Evolutionary conservation across 2,797 vertebrate species (phyloP).

Genomic region (Graptemys geographica): DNA sequence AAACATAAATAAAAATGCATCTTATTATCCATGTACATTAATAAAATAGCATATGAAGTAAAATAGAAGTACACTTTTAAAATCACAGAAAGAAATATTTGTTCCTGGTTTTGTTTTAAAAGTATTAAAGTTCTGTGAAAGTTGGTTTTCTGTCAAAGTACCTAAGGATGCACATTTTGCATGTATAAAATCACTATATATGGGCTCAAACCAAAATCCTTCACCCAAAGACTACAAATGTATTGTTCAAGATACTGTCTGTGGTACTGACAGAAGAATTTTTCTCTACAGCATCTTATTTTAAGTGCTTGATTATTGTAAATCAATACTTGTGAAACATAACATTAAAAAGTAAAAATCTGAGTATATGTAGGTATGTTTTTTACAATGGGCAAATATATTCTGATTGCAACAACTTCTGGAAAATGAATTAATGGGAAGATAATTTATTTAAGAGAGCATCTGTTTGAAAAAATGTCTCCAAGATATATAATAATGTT

Average conservation of each 20-base stretch:
- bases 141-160: background rate
- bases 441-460: background rate
- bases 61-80: background rate
- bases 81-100: background rate
- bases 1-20: background rate
- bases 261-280: background rate
- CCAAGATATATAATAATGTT: background rate
- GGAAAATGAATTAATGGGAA: background rate
- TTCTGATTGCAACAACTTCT: background rate
- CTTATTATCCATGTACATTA: background rate
- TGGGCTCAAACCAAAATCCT: background rate
- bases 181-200: background rate
- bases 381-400: background rate
- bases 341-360: background rate
- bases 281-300: background rate
- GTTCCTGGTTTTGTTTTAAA: background rate
- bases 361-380: background rate
- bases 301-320: background rate
- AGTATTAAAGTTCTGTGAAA: background rate
- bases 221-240: background rate
- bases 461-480: background rate
- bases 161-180: background rate
- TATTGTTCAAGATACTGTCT: background rate
- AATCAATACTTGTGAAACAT: background rate
- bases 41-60: background rate